These are phyloP conservation scores for Steinernema khuongi DNA, from an alignment of 1,140 invertebrate genomes.

Conservation along the genomic window DNA sequence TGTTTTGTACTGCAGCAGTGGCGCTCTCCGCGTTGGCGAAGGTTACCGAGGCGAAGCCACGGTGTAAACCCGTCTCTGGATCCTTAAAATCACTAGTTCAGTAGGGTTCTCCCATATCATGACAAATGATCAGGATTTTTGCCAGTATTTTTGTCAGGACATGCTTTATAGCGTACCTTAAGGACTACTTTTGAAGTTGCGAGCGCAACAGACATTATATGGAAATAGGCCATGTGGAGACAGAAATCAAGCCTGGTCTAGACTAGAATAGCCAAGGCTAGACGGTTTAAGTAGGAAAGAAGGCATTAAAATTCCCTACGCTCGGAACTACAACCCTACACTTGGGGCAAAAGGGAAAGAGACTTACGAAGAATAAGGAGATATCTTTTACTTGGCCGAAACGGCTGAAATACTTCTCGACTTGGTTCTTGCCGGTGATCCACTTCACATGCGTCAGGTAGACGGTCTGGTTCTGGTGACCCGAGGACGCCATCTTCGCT, in stretches of 20 bases:
- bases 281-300: too few relatives aligned
- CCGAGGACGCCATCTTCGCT: neutral
- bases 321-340: too few relatives aligned
- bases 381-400: conserved; percentile 49
- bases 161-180: too few relatives aligned
- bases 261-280: too few relatives aligned
- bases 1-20: conserved; percentile 41
- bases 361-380: conserved; percentile 50
- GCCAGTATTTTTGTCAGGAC: too few relatives aligned
- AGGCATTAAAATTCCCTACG: too few relatives aligned
- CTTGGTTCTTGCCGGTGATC: conserved; percentile 40
- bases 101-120: too few relatives aligned
- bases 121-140: too few relatives aligned
- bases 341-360: conserved; percentile 18
- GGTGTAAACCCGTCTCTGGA: conserved; percentile 50
- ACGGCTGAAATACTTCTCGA: conserved; percentile 51
- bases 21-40: conserved; percentile 45
- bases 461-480: conserved; percentile 34
- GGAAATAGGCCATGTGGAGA: too few relatives aligned
- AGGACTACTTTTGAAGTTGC: too few relatives aligned
- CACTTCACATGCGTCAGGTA: conserved; percentile 54
- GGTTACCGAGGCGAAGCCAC: conserved; percentile 53
- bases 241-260: too few relatives aligned
- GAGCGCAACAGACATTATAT: too few relatives aligned
- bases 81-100: conserved; percentile 46